These are phyloP conservation scores for Goniozus legneri DNA, from an alignment of 1,140 invertebrate genomes.

Conservation along the genomic window DNA sequence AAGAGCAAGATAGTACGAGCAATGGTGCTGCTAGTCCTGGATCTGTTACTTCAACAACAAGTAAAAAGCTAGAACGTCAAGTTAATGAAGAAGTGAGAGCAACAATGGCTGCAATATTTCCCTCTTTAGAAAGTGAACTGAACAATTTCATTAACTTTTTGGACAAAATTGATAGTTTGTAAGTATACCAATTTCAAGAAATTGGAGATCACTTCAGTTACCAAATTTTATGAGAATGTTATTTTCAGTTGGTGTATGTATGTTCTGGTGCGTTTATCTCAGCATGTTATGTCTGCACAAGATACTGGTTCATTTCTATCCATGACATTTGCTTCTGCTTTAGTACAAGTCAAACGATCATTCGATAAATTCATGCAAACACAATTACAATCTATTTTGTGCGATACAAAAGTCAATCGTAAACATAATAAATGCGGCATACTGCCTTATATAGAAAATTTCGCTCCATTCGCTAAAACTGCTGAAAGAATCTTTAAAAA, in stretches of 20 bases:
- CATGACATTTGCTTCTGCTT: slow-evolving; percentile 81
- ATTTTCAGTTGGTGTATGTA: slow-evolving; percentile 84
- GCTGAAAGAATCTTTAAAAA: slow-evolving; percentile 85
- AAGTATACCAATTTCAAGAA: slow-evolving; percentile 38
- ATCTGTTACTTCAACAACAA: slow-evolving; percentile 47
- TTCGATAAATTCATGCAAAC: slow-evolving; percentile 91
- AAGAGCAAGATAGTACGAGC: slow-evolving; percentile 36
- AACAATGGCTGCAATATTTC: slow-evolving; percentile 86
- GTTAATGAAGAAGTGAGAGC: slow-evolving; percentile 75
- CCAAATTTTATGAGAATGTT: slow-evolving; percentile 12
- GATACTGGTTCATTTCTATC: slow-evolving; percentile 89
- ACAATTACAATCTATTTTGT: slow-evolving; percentile 79
- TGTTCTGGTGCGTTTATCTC: slow-evolving; percentile 81
- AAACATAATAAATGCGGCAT: slow-evolving; percentile 89
- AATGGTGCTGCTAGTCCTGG: slow-evolving; percentile 41
- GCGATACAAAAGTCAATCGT: slow-evolving; percentile 67
- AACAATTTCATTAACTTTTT: slow-evolving; percentile 80
- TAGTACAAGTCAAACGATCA: slow-evolving; percentile 91
- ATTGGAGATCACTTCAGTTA: slow-evolving; percentile 2
- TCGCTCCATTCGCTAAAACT: slow-evolving; percentile 82
- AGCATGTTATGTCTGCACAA: slow-evolving; percentile 87
- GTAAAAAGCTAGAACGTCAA: slow-evolving; percentile 66
- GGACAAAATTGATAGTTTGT: slow-evolving; percentile 87
- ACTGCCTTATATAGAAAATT: slow-evolving; percentile 86
- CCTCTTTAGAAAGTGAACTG: slow-evolving; percentile 80